phyloP scores from a whole-genome alignment of 2,888 invertebrate species.

The Papilio elwesi region DNA sequence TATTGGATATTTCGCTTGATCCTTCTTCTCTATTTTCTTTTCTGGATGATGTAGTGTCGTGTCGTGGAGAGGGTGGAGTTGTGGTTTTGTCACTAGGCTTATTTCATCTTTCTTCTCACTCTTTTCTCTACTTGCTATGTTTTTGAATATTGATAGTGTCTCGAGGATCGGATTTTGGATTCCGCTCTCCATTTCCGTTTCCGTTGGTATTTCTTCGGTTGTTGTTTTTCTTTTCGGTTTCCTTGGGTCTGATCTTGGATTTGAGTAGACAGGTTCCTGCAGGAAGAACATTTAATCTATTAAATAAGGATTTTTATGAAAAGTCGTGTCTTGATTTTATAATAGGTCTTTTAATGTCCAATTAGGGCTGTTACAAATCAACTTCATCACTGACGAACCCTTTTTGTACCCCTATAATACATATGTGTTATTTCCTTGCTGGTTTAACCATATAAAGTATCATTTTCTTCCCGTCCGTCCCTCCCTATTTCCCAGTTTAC shows the following conservation, averaged over 20 bases:
- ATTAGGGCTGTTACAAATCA: too few species aligned
- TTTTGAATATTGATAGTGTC: conserved; percentile 72
- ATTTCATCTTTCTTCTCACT: conserved; percentile 57
- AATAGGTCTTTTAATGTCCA: too few species aligned
- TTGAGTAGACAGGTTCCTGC: conserved; percentile 66
- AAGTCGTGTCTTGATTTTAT: too few species aligned
- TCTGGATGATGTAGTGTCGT: conserved; percentile 60
- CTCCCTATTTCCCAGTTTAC: too few species aligned
- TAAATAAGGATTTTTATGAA: too few species aligned
- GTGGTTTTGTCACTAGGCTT: conserved; percentile 61
- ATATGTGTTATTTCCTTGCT: too few species aligned
- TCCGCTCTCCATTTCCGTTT: conserved; percentile 57
- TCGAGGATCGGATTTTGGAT: conserved; percentile 62
- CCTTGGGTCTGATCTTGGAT: conserved; percentile 47
- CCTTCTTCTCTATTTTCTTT: conserved; percentile 74
- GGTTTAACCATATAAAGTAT: too few species aligned
- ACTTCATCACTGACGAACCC: too few species aligned
- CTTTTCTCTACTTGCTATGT: conserved; percentile 59
- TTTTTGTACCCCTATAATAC: too few species aligned
- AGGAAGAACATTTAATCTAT: background rate
- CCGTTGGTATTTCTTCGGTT: conserved; percentile 40
- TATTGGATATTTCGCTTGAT: conserved; percentile 58
- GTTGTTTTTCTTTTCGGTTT: conserved; percentile 42
- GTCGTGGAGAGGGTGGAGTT: conserved; percentile 73
- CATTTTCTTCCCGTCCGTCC: too few species aligned